Conservation (phyloP, 2,113 vertebrate genomes). For the Saguinus midas region DNA sequence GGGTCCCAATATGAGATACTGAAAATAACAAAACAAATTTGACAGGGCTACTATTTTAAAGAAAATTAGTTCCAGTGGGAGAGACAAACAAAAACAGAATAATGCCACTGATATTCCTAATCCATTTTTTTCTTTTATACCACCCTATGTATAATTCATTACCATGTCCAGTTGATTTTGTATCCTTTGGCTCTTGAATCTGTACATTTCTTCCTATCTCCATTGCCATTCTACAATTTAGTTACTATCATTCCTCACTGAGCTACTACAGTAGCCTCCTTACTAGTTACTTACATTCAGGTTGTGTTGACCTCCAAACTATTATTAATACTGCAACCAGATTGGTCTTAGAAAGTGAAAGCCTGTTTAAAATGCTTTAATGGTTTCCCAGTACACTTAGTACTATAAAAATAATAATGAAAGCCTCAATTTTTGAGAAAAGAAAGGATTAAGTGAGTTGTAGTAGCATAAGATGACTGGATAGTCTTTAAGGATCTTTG, state of each 20-base stretch:
- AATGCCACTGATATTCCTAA: neutral
- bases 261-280: neutral
- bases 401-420: slow-evolving; percentile 3
- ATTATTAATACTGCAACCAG: neutral
- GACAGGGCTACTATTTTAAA: neutral
- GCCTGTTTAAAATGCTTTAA: neutral
- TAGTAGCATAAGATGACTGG: neutral
- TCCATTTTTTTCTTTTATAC: neutral
- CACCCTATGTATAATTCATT: neutral
- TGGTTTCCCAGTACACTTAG: neutral
- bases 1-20: neutral
- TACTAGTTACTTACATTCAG: neutral
- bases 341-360: neutral
- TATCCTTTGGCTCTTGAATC: neutral
- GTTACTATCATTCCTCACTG: neutral
- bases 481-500: neutral
- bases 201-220: neutral
- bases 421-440: neutral
- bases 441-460: neutral
- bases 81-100: neutral
- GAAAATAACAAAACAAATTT: neutral
- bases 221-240: too few relatives aligned
- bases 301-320: slow-evolving; percentile 1
- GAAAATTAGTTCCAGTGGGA: neutral
- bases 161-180: neutral